Evolutionary conservation across 1,140 invertebrate species (phyloP), one percentile per base, ranked within the genome.

Genomic region (Lepidurus packardi): DNA sequence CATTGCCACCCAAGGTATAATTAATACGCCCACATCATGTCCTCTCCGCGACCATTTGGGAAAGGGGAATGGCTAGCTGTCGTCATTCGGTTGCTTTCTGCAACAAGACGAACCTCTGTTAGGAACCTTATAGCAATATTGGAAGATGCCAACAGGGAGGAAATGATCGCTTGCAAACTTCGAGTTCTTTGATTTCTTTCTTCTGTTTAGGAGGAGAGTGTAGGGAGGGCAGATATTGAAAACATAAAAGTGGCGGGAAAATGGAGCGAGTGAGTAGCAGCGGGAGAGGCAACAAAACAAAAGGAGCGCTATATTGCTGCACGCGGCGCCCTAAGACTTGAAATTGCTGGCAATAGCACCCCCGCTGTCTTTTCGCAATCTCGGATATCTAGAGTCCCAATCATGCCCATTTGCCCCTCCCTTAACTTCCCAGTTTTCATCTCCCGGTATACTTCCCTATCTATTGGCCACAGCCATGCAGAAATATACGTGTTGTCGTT

Each of bases 1-100:
- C 53, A 65, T 7, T n/a, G 8, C 16, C 53, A 7, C 21, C 21
- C 53, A 65, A 21, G 16, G 53, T 65, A 13, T 65, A 65, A 65
- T 65, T 65, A 65, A 65, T 65, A 65, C 53, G 53, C 53, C 53
- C 53, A 65, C 53, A n/a, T 65, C 53, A 65, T 65, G 53, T 65
- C 53, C 53, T 65, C n/a, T n/a, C 53, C 3, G 1, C 13, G n/a
- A 7, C 6, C 53, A n/a, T 65, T 13, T 65, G 16, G 53, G 16
- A n/a, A 34, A 34, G 34, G 34, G 25, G 25, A 34, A 34, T 34
- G 25, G 34, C 34, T 34, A 34, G 34, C 34, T 34, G 34, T 34
- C 34, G 34, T 34, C 34, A 34, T 34, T 34, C 34, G 34, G 34
- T 4, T 34, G 3, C 34, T 34, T 34, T 34, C 2, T 3, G 34